Evolutionary conservation across 2,888 invertebrate species (phyloP).

Genomic region (Zeuzera pyrina): DNA sequence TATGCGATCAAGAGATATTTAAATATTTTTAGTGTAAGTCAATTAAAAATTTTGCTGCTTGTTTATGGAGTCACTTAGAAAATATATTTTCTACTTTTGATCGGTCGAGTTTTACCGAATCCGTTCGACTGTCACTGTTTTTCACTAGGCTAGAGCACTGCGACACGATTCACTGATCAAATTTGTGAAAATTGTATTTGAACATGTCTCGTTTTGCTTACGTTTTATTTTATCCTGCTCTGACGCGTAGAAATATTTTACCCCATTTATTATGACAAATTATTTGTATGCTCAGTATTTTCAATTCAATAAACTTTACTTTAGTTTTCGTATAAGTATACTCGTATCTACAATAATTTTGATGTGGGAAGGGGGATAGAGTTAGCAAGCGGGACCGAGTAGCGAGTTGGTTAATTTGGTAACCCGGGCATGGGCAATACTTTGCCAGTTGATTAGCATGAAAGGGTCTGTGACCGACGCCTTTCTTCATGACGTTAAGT

Average conservation of each 20-base stretch:
- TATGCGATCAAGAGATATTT: no score
- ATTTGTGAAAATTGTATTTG: slow-evolving; percentile 40
- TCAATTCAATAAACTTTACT: no score
- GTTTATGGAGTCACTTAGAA: no score
- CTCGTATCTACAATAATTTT: no score
- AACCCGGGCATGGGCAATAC: slow-evolving; percentile 16
- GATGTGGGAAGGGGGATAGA: slow-evolving; percentile 17
- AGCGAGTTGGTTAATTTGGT: slow-evolving; percentile 30
- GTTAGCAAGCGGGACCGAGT: slow-evolving; percentile 20
- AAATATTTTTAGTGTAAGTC: no score
- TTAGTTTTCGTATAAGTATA: no score
- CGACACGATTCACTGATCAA: slow-evolving; percentile 41
- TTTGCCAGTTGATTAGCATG: slow-evolving; percentile 24
- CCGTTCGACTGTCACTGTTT: not conserved
- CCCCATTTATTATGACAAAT: no score
- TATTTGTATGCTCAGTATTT: no score
- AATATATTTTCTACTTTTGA: no score
- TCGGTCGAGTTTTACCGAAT: not conserved
- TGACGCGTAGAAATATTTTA: no score
- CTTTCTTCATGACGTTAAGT: slow-evolving; percentile 21
- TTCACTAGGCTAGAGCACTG: slow-evolving; percentile 1
- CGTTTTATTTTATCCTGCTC: no score
- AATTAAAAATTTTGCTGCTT: slow-evolving; percentile 4
- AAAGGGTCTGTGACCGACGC: slow-evolving; percentile 15
- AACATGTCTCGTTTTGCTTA: slow-evolving; percentile 23